These are phyloP conservation scores for Madoqua kirkii DNA, from an alignment of 2,113 vertebrate genomes.

Conservation along the genomic window DNA sequence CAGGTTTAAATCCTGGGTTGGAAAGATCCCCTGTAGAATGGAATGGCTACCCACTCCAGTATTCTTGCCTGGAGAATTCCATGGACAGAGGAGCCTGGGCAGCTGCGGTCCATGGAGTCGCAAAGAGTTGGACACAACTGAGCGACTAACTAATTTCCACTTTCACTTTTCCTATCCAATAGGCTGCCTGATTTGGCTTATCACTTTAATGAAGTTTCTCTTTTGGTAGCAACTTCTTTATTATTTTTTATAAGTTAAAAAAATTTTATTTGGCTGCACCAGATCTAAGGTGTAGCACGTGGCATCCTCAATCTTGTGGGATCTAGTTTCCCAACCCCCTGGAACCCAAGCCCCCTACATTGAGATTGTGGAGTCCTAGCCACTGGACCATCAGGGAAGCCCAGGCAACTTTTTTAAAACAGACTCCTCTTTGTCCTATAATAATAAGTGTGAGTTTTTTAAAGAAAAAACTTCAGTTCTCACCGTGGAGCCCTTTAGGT, in stretches of 20 bases:
- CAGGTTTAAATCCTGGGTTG: not conserved
- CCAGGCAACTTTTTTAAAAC: not conserved
- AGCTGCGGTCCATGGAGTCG: accelerated
- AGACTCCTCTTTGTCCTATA: not conserved
- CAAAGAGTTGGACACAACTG: not conserved
- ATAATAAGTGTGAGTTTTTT: not conserved
- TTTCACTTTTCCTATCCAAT: not conserved
- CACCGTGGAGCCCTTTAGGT: not conserved
- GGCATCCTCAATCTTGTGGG: not conserved
- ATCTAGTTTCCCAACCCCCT: not conserved
- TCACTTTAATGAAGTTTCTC: slow-evolving; percentile 17
- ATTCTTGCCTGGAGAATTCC: not conserved
- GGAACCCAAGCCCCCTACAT: not conserved
- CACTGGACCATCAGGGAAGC: not conserved
- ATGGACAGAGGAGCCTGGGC: not conserved
- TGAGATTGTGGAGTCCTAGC: not conserved
- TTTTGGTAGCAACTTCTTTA: not conserved
- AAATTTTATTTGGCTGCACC: not conserved
- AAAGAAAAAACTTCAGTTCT: not conserved
- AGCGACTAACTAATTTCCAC: not conserved
- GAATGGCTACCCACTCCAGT: not conserved
- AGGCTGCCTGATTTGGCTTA: not conserved
- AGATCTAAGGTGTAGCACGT: not conserved
- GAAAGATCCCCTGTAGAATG: not conserved
- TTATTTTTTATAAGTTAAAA: not conserved